Base-by-base conservation (phyloP, 2,797 vertebrate genomes). In the Myotis myotis region DNA sequence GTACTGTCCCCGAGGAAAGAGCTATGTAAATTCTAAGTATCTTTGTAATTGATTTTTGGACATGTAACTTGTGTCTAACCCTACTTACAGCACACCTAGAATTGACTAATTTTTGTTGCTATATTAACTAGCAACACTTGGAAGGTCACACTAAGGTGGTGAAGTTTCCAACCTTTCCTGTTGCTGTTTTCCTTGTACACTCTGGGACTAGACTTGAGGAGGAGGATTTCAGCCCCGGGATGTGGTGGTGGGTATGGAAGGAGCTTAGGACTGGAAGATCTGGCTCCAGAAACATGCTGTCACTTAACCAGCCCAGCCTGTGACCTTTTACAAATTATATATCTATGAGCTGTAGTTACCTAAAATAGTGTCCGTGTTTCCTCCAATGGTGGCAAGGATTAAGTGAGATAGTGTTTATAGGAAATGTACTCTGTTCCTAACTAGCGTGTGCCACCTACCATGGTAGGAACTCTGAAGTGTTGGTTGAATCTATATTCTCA, bases 11-110 rank as follows among this genome's bases (percentile, higher is more conserved):
- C 8, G 5, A 92, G 33, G 71, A 75, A 71, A 83, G 80, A 68
- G 23, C 64, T 55, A 2, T 78, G n/a, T 80, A 38, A 81, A 72
- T 76, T 86, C n/a, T 80, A 72, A 93, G 28, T 76, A 44, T 87
- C 72, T 80, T 94, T 85, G 8, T 80, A 55, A 80, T 80, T 93
- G 84, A 92, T 49, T 82, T 85, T 93, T 88, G 62, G 85, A 87
- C 76, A 57, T 15, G 17, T 57, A 51, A 49, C 38, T 49, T 80
- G 28, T 44, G 11, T 81, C 89, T 76, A 85, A 90, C 49, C 74
- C 81, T 75, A 1, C 75, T 53, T 81, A 62, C 19, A 62, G 38
- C 51, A 60, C 51, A 68, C 15, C 7, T 64, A 70, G 72, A 74
- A 71, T n/a, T 68, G 70, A 47, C 72, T 53, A 30, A 1, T 12